phyloP scores from a whole-genome alignment of 2,888 invertebrate genomes.

The Tiphia femorata region DNA sequence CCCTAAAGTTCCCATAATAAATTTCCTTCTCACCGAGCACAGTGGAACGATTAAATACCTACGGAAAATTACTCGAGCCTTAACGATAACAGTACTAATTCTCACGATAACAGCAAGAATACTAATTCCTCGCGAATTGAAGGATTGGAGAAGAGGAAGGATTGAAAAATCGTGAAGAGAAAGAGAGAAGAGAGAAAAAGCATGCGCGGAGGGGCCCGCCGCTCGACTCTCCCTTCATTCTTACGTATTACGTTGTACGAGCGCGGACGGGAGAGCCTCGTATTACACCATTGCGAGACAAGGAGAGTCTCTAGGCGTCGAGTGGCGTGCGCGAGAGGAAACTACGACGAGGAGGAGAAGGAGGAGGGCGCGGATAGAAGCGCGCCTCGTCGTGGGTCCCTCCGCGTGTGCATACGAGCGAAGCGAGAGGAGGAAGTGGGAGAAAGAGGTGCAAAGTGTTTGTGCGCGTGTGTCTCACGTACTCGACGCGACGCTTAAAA shows the following conservation, averaged over 20 bases:
- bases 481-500: too few relatives aligned
- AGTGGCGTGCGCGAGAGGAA: slow-evolving; percentile 7
- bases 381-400: too few relatives aligned
- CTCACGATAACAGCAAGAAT: too few relatives aligned
- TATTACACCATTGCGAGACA: slow-evolving; percentile 51
- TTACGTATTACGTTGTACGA: slow-evolving; percentile 45
- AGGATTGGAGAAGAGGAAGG: too few relatives aligned
- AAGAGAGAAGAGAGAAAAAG: neutral
- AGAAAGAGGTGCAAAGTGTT: slow-evolving; percentile 15
- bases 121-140: too few relatives aligned
- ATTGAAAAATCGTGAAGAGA: too few relatives aligned
- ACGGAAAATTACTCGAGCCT: too few relatives aligned
- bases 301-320: slow-evolving; percentile 40
- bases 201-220: neutral
- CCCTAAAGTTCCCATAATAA: too few relatives aligned
- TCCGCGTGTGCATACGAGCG: slow-evolving; percentile 18
- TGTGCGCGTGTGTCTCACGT: too few relatives aligned
- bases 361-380: neutral
- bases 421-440: slow-evolving; percentile 23
- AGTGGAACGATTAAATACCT: too few relatives aligned
- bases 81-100: too few relatives aligned
- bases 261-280: slow-evolving; percentile 30
- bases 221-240: slow-evolving; percentile 38
- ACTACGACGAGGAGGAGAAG: slow-evolving; percentile 28
- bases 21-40: too few relatives aligned